Base-by-base conservation (phyloP, 2,888 invertebrate species). In the Pristionchus arcanus region DNA sequence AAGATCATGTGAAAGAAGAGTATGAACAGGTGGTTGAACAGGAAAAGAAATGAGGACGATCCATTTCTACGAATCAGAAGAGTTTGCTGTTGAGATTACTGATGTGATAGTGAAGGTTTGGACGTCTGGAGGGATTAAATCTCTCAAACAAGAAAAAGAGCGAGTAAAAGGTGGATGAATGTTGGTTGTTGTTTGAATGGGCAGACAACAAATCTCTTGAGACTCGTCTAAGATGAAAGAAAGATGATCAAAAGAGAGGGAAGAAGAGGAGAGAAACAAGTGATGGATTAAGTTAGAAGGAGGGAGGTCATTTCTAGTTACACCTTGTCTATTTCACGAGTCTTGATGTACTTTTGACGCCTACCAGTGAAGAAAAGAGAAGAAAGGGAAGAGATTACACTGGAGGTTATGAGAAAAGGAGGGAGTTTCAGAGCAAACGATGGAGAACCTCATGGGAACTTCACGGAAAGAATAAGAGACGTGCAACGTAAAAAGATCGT, bases 231-330 rank as follows among this genome's bases (percentile, higher is more conserved):
- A 55, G 84, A 85, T 81, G 84, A 85, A 85, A 59, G 84, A 83
- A n/a, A 85, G 84, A 85, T 85, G 84, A 85, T 59, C 55, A 85
- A 37, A 59, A n/a, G 49, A 85, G 59, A 59, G 34, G n/a, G 34
- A 34, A 85, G 59, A 59, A 31, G 31, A 25, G n/a, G 31, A 19
- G 55, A 49, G 84, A 85, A 49, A 85, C 34, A 85, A 25, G 59
- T 49, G 81, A 81, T 85, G 59, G 84, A 85, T 55, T 19, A 59
- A 85, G 59, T 34, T 55, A 34, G 34, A 31, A 25, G 4, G 42
- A 49, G 3, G 84, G 59, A 85, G 83, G 55, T 74, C 74, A 74
- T 34, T 74, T 34, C 37, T 13, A 68, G 31, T 68, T 68, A 68
- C 74, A 53, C 42, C 2, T 53, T 28, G 42, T 34, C 42, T 49